Evolutionary conservation across 2,888 invertebrate genomes (phyloP).

Genomic region (Ischnura elegans): DNA sequence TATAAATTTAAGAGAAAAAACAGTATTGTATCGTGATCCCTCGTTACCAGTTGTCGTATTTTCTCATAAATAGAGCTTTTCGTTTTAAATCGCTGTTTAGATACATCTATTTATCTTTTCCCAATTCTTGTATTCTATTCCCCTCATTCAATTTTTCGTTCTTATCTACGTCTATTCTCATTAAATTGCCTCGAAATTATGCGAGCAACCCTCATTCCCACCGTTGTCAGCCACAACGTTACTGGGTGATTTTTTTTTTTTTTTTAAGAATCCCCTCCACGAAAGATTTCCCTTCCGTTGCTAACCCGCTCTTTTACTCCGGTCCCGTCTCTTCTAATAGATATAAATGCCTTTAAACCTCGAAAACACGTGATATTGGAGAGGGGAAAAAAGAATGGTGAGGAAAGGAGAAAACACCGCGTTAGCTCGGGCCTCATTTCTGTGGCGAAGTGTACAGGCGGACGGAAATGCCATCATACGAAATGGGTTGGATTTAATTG

Average conservation of each 20-base stretch:
- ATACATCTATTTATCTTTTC: no score
- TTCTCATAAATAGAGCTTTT: no score
- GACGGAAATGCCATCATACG: not conserved
- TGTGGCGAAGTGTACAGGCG: not conserved
- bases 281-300: no score
- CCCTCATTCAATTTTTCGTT: no score
- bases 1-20: no score
- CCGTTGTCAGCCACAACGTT: not conserved
- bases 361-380: not conserved
- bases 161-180: no score
- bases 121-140: no score
- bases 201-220: not conserved
- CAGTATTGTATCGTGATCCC: no score
- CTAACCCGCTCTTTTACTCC: not conserved
- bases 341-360: not conserved
- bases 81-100: no score
- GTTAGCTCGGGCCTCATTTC: not conserved
- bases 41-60: no score
- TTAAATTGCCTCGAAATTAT: no score
- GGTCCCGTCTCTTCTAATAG: not conserved
- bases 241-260: not conserved
- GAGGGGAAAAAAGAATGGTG: not conserved
- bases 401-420: not conserved
- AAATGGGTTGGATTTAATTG: constrained; percentile 2
- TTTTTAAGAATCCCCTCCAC: not conserved